Conservation (phyloP, 2,888 invertebrate genomes). For the Phyllotreta striolata region DNA sequence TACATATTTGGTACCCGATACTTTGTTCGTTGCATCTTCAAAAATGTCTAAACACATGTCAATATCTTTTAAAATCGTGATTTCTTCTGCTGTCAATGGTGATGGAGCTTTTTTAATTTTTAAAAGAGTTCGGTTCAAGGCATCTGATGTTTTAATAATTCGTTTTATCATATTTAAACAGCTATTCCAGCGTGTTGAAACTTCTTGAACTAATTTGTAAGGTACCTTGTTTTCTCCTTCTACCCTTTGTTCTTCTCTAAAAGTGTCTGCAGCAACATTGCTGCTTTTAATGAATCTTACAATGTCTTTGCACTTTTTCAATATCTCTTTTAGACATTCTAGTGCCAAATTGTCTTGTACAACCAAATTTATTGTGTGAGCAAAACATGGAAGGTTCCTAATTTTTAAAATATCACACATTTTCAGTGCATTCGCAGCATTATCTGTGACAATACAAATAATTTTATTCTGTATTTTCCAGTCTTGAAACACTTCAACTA, state of each 20-base stretch:
- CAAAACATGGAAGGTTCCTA: conserved; percentile 25
- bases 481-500: conserved; percentile 4
- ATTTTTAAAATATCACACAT: conserved; percentile 18
- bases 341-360: conserved; percentile 29
- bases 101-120: conserved; percentile 34
- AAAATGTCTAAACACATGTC: conserved; percentile 26
- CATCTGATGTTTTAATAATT: conserved; percentile 26
- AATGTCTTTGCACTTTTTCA: conserved; percentile 33
- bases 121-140: conserved; percentile 29
- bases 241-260: conserved; percentile 30
- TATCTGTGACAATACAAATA: conserved; percentile 19
- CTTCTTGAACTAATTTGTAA: conserved; percentile 30
- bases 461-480: conserved; percentile 18
- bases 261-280: conserved; percentile 25
- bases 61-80: conserved; percentile 30
- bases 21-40: conserved; percentile 36
- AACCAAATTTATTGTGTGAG: conserved; percentile 34
- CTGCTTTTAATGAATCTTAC: conserved; percentile 28
- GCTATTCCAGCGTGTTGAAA: conserved; percentile 37
- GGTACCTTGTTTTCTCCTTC: conserved; percentile 21
- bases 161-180: conserved; percentile 32
- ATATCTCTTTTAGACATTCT: conserved; percentile 19
- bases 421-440: conserved; percentile 15
- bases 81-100: conserved; percentile 31
- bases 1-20: conserved; percentile 27